Percentiles rank a stretch among this genome's conserved stretches.
phyloP scores from a whole-genome alignment of 2,888 invertebrate species.

The Chrysodeixis includens region DNA sequence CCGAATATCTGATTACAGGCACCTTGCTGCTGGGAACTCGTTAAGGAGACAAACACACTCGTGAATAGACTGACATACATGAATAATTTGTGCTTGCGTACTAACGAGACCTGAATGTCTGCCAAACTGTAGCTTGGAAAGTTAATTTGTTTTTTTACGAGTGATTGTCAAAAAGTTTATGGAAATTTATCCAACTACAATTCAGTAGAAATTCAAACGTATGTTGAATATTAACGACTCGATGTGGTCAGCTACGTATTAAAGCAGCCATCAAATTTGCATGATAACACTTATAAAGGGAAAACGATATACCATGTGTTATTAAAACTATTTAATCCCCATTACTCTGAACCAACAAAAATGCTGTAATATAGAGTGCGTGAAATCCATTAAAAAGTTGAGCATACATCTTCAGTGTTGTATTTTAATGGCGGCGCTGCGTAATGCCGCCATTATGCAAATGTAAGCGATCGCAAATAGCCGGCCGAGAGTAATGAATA shows the following conservation, averaged over 20 bases:
- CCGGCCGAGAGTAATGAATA: conserved; percentile 12
- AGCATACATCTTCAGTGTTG: conserved; percentile 33
- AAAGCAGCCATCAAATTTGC: not conserved
- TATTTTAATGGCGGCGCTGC: conserved; percentile 28
- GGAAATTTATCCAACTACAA: too few relatives aligned
- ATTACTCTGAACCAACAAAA: not conserved
- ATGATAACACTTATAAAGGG: not conserved
- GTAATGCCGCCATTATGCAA: conserved; percentile 59
- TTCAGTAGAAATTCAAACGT: too few relatives aligned
- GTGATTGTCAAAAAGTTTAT: not conserved
- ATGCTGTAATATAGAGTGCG: not conserved
- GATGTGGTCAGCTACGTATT: not conserved
- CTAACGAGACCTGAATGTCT: conserved; percentile 24
- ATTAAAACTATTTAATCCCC: not conserved
- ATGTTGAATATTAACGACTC: not conserved
- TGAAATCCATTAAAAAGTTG: conserved; percentile 22
- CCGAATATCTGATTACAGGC: conserved; percentile 21
- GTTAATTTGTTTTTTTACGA: not conserved
- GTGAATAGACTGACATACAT: conserved; percentile 24
- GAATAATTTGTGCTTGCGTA: conserved; percentile 15
- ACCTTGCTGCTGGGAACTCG: conserved; percentile 34
- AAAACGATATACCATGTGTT: not conserved
- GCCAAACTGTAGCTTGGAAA: not conserved
- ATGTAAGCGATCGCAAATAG: conserved; percentile 58
- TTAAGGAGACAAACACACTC: conserved; percentile 32